Base-by-base conservation (phyloP, 1,140 invertebrate species). In the Panagrolaimus sp. region DNA sequence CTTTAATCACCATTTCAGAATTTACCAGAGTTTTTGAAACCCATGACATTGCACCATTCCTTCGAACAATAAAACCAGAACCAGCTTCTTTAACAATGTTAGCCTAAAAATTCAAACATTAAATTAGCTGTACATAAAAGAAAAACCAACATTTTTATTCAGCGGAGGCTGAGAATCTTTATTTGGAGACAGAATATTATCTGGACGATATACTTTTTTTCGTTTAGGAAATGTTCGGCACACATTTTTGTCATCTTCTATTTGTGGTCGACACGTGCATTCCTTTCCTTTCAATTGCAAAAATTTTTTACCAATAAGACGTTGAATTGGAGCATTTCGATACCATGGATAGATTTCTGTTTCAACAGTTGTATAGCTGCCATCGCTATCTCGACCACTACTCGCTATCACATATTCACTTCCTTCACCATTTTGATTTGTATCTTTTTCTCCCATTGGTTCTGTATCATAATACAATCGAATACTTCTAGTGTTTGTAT, bases 401-500 rank as follows among this genome's bases (percentile, higher is more conserved):
- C 10, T 10, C 4, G 52, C 28, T 1, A 28, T 12, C 1, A 28
- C 52, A n/a, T 17, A 28, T 26, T 58, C 52, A 58, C 14, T 58
- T 10, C 1, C 17, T 2, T 17, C 21, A 48, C 47, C 47, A 28
- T 58, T 17, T 4, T 58, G 21, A 26, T 58, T 28, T 5, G 17
- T n/a, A n/a, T n/a, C n/a, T n/a, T n/a, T 8, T 28, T 21, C 17
- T 2, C 14, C 28, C 5, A 12, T 58, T 21, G 15, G 8, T n/a
- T 58, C 15, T 58, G 21, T 58, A 28, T 58, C 52, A 28, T 58
- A 58, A 28, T 58, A 58, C 10, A 58, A 28, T 12, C 52, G 52
- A 21, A 58, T 58, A 17, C 28, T 28, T 21, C 21, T 58, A 28
- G 15, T 12, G 17, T 9, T n/a, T n/a, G n/a, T 38, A 38, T 38